Percentiles rank a stretch among this genome's conserved stretches.
Conservation (phyloP, 1,140 invertebrate genomes). For the Drosophila chauvacae region DNA sequence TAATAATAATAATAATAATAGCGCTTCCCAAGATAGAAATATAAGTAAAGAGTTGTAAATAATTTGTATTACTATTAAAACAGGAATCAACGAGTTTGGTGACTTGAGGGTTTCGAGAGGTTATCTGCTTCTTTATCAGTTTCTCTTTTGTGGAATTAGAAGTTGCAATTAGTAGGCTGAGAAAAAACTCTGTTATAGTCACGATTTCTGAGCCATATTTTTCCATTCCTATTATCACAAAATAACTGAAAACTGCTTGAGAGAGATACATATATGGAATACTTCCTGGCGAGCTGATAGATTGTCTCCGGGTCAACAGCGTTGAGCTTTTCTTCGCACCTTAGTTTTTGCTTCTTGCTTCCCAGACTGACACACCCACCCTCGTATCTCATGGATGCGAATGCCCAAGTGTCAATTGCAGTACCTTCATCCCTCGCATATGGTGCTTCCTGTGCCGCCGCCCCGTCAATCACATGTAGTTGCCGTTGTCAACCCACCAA, state of each 20-base stretch:
- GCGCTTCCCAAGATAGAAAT: neutral
- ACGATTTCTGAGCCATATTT: neutral
- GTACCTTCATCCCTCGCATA: constrained; percentile 26
- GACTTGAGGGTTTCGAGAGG: no score
- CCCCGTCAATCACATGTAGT: constrained; percentile 15
- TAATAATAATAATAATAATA: no score
- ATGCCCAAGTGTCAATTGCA: constrained; percentile 16
- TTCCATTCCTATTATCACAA: neutral
- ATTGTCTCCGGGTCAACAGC: constrained; percentile 7
- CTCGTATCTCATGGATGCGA: neutral
- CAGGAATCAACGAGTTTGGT: no score
- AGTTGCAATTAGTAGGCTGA: neutral
- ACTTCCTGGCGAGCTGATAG: neutral
- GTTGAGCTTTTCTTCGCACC: constrained; percentile 5
- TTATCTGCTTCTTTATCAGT: no score
- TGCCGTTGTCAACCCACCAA: constrained; percentile 10
- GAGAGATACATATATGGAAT: neutral
- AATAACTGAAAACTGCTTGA: neutral
- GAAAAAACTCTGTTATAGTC: neutral
- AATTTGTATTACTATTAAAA: neutral
- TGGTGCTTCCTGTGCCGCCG: neutral
- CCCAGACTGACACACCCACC: neutral
- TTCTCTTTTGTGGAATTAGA: neutral
- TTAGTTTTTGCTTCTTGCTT: neutral
- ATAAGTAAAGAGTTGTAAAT: neutral